A percentile compares a stretch with the other conserved stretches of the same genome.
phyloP scores from a whole-genome alignment of 1,140 invertebrate genomes.

The Drosophila baimaii region DNA sequence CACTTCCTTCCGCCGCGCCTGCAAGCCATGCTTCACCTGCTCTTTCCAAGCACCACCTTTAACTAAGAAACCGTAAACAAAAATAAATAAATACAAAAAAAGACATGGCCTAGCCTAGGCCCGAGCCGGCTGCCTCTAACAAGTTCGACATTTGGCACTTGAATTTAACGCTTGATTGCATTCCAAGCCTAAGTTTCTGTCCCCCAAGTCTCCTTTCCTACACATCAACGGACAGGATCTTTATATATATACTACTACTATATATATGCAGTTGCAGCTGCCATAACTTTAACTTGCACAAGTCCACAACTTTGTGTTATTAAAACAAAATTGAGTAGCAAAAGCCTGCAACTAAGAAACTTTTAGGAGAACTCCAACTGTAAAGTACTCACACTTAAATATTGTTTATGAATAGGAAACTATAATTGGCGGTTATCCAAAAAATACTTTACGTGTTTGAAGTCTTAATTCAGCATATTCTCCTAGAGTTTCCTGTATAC shows the following conservation, averaged over 20 bases:
- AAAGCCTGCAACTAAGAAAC: slow-evolving; percentile 8
- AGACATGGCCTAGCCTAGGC: slow-evolving; percentile 43
- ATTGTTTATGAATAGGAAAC: slow-evolving; percentile 2
- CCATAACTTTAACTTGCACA: slow-evolving; percentile 22
- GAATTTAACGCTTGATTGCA: slow-evolving; percentile 82
- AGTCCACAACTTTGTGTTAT: slow-evolving; percentile 8
- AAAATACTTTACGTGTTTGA: not conserved
- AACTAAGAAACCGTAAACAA: slow-evolving; percentile 58
- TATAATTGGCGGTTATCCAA: slow-evolving; percentile 11
- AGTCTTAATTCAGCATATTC: not conserved
- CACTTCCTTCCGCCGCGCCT: slow-evolving; percentile 48
- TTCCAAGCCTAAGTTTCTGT: slow-evolving; percentile 35
- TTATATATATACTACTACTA: not conserved
- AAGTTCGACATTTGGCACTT: slow-evolving; percentile 79
- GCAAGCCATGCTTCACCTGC: slow-evolving; percentile 44
- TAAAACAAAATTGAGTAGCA: slow-evolving; percentile 13
- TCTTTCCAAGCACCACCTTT: slow-evolving; percentile 34
- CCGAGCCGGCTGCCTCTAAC: slow-evolving; percentile 63
- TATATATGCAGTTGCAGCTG: slow-evolving; percentile 13
- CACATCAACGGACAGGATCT: slow-evolving; percentile 15
- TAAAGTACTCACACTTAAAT: not conserved
- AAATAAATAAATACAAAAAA: slow-evolving; percentile 47
- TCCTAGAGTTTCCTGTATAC: not conserved
- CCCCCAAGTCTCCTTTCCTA: not conserved
- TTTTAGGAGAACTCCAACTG: not conserved